phyloP scores from a whole-genome alignment of 2,888 invertebrate species.

The Tillus elongatus region DNA sequence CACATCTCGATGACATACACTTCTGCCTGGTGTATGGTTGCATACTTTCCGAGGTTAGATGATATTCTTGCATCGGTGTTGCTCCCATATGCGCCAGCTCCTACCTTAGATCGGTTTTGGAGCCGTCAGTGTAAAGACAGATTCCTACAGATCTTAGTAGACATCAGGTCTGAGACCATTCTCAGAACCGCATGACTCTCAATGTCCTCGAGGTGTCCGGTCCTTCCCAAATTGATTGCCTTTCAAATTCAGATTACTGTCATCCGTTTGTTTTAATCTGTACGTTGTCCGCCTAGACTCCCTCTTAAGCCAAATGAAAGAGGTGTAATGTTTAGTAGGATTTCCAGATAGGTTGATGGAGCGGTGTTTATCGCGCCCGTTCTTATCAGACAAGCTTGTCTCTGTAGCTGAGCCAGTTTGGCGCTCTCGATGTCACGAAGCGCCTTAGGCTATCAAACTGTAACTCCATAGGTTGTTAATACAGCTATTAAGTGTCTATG shows the following conservation, averaged over 20 bases:
- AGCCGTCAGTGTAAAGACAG: too few relatives aligned
- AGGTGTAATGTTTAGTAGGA: background rate
- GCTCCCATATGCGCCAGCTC: too few relatives aligned
- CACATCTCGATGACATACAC: too few relatives aligned
- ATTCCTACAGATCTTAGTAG: too few relatives aligned
- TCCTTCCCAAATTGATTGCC: background rate
- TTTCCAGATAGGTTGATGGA: background rate
- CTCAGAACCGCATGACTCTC: background rate
- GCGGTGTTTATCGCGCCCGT: background rate
- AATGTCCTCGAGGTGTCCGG: background rate
- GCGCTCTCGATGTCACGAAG: background rate
- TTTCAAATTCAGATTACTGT: background rate
- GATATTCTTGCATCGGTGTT: too few relatives aligned
- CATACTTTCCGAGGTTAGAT: too few relatives aligned
- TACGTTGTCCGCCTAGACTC: background rate
- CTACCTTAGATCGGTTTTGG: too few relatives aligned
- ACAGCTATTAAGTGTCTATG: too few relatives aligned
- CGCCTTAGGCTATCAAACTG: too few relatives aligned
- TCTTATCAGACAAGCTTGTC: background rate
- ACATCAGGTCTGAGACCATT: background rate
- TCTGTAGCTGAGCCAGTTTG: background rate
- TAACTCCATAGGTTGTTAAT: too few relatives aligned
- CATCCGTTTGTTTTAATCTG: background rate
- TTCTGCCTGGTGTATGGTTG: too few relatives aligned
- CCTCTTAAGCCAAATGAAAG: background rate